Base-by-base conservation (phyloP, 1,140 invertebrate genomes). In the Papilio machaon region DNA sequence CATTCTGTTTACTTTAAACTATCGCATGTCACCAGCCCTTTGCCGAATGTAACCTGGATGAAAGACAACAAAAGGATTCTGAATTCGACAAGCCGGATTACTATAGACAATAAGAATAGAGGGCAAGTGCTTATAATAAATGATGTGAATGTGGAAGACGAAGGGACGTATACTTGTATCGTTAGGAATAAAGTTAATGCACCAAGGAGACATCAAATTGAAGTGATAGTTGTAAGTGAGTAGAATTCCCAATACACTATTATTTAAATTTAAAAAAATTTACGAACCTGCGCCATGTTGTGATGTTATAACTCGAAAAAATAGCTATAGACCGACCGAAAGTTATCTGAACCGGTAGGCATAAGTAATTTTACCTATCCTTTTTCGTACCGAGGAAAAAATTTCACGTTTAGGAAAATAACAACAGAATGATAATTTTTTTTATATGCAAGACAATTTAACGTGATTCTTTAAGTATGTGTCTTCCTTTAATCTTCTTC, bases 191-290 rank as follows among this genome's bases (percentile, higher is more conserved):
- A 76, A 35, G 47, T 76, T 5, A 47, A 30, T 35, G 11, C 11
- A 15, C 74, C 46, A 30, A 46, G 74, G 35, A 52, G 47, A 76
- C 43, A 76, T 15, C 46, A 47, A 7, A 54, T 76, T 30, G 43
- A 76, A 8, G 11, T 76, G 9, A 52, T 15, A 4, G 43, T 76
- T 7, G 74, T 76, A 15, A 76, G 74, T 76, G 43, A 82, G 81
- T 82, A 80, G 11, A 74, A 54, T 73, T 73, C 0, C 49, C 15
- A 43, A 11, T 79, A 46, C 35, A 3, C 2, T 64, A 7, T n/a
- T 3, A 43, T 13, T 35, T 80, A 58, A 58, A 43, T 54, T 11
- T 19, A 43, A 43, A 43, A 43, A 1, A 43, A 1, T 30, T 30
- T 30, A 30, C 38, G 7, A 43, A 43, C 38, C 7, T 7, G 38